phyloP scores from a whole-genome alignment of 2,888 invertebrate species.

The Phlogophora meticulosa region DNA sequence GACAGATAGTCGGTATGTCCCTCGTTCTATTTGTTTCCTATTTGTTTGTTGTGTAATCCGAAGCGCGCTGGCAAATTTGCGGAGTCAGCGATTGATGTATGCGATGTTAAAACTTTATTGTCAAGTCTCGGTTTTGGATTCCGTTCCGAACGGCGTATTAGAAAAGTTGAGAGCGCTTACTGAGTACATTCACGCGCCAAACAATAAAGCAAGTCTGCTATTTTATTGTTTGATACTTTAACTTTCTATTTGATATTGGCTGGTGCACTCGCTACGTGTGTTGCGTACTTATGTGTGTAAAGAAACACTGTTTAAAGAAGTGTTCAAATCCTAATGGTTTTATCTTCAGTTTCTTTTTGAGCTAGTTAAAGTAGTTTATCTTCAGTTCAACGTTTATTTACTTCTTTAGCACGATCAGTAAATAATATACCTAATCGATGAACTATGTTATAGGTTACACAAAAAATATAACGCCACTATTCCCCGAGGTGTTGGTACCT shows the following conservation, averaged over 20 bases:
- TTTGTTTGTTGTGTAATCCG: conserved; percentile 74
- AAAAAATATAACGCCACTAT: too few species aligned
- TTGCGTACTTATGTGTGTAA: conserved; percentile 36
- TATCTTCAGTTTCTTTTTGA: conserved; percentile 21
- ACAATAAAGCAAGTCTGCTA: conserved; percentile 56
- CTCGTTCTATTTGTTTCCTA: conserved; percentile 64
- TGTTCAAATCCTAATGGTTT: conserved; percentile 40
- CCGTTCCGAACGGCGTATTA: conserved; percentile 49
- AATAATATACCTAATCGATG: not conserved
- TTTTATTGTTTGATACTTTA: conserved; percentile 63
- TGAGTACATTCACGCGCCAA: conserved; percentile 62
- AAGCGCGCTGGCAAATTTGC: conserved; percentile 66
- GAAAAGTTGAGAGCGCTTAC: conserved; percentile 60
- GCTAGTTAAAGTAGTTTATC: conserved; percentile 16
- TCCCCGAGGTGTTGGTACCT: too few species aligned
- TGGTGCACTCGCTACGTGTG: conserved; percentile 49
- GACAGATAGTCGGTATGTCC: conserved; percentile 61
- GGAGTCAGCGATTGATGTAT: conserved; percentile 66
- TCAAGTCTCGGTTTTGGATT: conserved; percentile 49
- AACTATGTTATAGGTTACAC: not conserved
- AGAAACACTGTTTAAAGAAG: conserved; percentile 36
- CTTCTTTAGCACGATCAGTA: not conserved
- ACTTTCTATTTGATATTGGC: conserved; percentile 61
- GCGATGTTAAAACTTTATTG: conserved; percentile 58
- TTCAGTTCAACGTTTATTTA: not conserved